Base-by-base conservation (phyloP, 2,888 invertebrate genomes). In the Cataglyphis livida region DNA sequence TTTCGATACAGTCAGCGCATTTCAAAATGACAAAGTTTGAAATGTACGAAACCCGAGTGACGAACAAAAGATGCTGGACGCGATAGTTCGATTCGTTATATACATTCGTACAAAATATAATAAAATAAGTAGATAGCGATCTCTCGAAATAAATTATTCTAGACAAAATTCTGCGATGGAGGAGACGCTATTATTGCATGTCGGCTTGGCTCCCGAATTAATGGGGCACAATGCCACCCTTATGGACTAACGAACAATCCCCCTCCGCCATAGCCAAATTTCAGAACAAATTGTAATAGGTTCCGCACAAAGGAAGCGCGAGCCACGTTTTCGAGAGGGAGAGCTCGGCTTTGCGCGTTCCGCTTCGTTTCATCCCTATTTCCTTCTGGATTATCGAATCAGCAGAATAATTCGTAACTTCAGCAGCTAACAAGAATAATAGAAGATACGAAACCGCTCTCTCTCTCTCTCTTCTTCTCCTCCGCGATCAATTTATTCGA, bases 221-320 rank as follows among this genome's bases (percentile, higher is more conserved):
- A 86, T 64, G 38, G 66, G 12, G 57, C 28, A 32, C 48, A 79
- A 78, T 71, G 44, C 41, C 51, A n/a, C 51, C 64, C 82, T 65
- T 57, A 32, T 15, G 28, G 3, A 35, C 51, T 48, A 79, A 64
- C n/a, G 51, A 44, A 64, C 59, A 35, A 54, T n/a, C n/a, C 64
- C 76, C 74, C 66, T 18, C 44, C 79, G 54, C 32, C 62, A n/a
- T 28, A 61, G 61, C 59, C 59, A 78, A 88, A 84, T 84, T 88
- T 83, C 81, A 65, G 62, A 84, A 81, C 81, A 85, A 85, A 88
- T 85, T 83, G 73, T 65, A 78, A 38, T 73, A 65, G 48, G 21
- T n/a, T n/a, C n/a, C 28, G 32, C 59, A 83, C 83, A 84, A 86
- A 84, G 64, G 83, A 83, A 54, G 59, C 79, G 51, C 79, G 51